Evolutionary conservation across 2,113 vertebrate species (phyloP), one percentile per base, ranked within the genome.

Genomic region (Dolichotis patagonum): DNA sequence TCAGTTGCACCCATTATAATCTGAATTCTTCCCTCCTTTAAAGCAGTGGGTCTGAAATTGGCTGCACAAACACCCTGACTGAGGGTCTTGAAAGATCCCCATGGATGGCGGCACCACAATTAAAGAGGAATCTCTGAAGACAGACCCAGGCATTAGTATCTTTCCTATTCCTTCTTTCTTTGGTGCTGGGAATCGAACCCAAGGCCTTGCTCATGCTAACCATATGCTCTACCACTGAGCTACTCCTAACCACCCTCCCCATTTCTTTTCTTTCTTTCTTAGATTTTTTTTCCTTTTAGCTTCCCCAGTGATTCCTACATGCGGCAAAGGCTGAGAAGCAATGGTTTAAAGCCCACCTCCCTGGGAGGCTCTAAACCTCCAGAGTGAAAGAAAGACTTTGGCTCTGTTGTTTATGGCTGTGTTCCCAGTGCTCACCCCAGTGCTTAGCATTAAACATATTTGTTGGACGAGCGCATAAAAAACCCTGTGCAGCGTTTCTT

Each of bases 381-480:
- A 0, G 10, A 32, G 56, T 7, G 75, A 38, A 73, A 73, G 75
- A 38, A 73, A 78, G 56, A 35, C 73, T 58, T 67, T 7, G 26
- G 14, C 32, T 90, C 84, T 7, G 38, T 16, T 35, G 56, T 32
- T 35, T 17, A 75, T 35, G 75, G 69, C 92, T 71, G 38, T 73
- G 35, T 87, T 65, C 69, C 77, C 94, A 65, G n/a, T 1, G 14
- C 77, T 58, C 52, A 46, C 73, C 65, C 52, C 22, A 19, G 32
- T 26, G 75, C 73, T 91, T n/a, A 73, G 75, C 60, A 52, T 83
- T 81, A 65, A 86, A 71, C 75, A 46, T 69, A 54, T 88, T 38
- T 92, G 92, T 35, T 77, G 81, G 88, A 90, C 20, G 92, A 84
- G 92, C 5, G 22, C 49, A 85, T 85, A 69, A 82, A 63, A 91